Evolutionary conservation across 2,113 vertebrate species (phyloP).

Genomic region (Eurystomus gularis): DNA sequence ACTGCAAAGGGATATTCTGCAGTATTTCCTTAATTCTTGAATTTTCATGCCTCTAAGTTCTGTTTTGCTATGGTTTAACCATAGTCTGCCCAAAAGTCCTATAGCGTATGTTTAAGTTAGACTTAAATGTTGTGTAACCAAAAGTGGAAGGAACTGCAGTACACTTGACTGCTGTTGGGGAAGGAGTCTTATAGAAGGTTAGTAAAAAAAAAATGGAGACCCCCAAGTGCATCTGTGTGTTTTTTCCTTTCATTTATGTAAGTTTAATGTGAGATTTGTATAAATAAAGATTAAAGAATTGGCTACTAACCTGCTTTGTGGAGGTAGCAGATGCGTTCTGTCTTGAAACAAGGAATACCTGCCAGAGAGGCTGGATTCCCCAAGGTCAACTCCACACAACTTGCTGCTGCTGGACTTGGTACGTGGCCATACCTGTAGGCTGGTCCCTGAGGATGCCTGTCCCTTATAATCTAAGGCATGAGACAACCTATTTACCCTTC

Average conservation of each 20-base stretch:
- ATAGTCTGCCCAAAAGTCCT: background rate
- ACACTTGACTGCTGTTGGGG: background rate
- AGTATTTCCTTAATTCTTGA: background rate
- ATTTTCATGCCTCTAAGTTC: background rate
- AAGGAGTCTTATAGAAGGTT: background rate
- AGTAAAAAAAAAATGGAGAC: background rate
- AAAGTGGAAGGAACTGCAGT: background rate
- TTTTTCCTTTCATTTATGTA: background rate
- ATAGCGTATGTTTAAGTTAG: background rate
- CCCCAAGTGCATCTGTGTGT: rapidly evolving
- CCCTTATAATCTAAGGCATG: background rate
- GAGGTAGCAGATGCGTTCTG: background rate
- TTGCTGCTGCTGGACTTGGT: background rate
- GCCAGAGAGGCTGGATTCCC: background rate
- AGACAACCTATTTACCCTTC: background rate
- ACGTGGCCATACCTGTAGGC: background rate
- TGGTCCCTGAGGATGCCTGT: background rate
- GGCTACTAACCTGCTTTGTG: background rate
- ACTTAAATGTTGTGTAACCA: background rate
- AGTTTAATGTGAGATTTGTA: background rate
- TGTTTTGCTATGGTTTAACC: background rate
- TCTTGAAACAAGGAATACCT: background rate
- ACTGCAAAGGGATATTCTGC: background rate
- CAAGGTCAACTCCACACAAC: background rate
- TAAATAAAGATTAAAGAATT: background rate